Evolutionary conservation across 2,888 invertebrate genomes (phyloP).

Genomic region (Nematopogon swammerdamellus): DNA sequence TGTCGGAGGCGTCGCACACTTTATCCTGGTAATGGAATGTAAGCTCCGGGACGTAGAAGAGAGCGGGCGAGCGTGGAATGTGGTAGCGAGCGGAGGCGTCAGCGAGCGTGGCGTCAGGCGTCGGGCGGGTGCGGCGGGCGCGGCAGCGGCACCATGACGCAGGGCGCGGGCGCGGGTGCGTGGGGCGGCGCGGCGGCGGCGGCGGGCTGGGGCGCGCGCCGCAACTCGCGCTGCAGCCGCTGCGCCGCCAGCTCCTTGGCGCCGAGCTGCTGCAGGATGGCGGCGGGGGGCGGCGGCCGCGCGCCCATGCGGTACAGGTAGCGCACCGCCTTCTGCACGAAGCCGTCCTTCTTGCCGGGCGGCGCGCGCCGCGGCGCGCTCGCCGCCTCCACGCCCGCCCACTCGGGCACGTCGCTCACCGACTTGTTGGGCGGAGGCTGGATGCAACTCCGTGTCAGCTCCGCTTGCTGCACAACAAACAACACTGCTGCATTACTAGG

Average conservation of each 20-base stretch:
- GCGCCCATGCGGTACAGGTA: conserved; percentile 38
- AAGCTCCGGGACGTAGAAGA: conserved; percentile 28
- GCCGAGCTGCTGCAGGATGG: conserved; percentile 3
- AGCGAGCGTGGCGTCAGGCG: conserved; percentile 13
- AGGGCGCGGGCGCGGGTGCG: conserved; percentile 11
- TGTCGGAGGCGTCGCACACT: conserved; percentile 27
- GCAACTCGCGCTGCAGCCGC: conserved; percentile 15
- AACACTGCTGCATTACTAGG: not conserved
- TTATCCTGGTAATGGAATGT: conserved; percentile 51
- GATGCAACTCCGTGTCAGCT: conserved; percentile 64
- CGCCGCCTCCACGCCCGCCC: conserved; percentile 32
- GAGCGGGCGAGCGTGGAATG: conserved; percentile 22
- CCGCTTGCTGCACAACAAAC: conserved; percentile 54
- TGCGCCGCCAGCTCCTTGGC: conserved; percentile 3
- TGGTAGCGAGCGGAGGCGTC: conserved; percentile 9
- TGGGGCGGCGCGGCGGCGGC: conserved; percentile 10
- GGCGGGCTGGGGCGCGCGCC: conserved; percentile 8
- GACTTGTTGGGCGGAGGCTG: conserved; percentile 66
- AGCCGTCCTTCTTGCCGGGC: conserved; percentile 23
- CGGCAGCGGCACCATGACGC: conserved; percentile 6
- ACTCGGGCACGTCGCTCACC: conserved; percentile 64
- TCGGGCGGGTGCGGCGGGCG: conserved; percentile 11
- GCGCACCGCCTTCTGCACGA: conserved; percentile 51
- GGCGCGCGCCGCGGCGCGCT: conserved; percentile 18
- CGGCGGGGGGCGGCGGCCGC: conserved; percentile 23